A percentile compares a stretch with the other conserved stretches of the same genome.
Evolutionary conservation across 1,140 invertebrate species (phyloP).

Genomic region (Planococcus citri): DNA sequence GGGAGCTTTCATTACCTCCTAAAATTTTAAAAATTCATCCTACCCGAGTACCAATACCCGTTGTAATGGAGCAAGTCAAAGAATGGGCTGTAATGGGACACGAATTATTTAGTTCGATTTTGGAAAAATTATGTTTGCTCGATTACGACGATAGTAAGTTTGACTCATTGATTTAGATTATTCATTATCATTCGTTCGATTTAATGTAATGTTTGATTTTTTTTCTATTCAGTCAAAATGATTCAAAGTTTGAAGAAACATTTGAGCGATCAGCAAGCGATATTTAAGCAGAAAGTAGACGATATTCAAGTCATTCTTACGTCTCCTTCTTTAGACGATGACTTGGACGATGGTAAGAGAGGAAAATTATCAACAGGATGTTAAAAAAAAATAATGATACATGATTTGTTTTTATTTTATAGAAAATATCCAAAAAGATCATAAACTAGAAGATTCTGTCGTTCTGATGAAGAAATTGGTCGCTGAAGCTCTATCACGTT

Average conservation of each 20-base stretch:
- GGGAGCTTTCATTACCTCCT: constrained; percentile 61
- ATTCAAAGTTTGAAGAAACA: constrained; percentile 38
- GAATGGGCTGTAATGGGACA: constrained; percentile 51
- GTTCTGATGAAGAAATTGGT: constrained; percentile 48
- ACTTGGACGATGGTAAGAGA: neutral
- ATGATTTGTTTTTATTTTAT: no score
- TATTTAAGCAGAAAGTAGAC: constrained; percentile 59
- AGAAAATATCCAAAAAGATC: neutral
- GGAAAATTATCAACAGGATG: no score
- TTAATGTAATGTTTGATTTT: no score
- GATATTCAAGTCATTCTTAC: constrained; percentile 57
- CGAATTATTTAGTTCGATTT: constrained; percentile 51
- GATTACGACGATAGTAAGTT: constrained; percentile 21
- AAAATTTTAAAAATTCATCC: constrained; percentile 42
- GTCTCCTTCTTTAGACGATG: constrained; percentile 43
- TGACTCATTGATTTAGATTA: neutral
- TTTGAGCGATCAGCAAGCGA: constrained; percentile 48
- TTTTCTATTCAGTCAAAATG: neutral
- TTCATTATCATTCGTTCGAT: neutral
- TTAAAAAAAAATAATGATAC: no score
- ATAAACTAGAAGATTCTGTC: constrained; percentile 46
- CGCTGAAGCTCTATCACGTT: constrained; percentile 47
- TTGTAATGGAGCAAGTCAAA: constrained; percentile 54
- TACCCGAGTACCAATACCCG: constrained; percentile 34
- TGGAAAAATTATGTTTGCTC: constrained; percentile 29